Evolutionary conservation across 2,888 invertebrate genomes (phyloP).

Genomic region (Sceliomorpha sp.): DNA sequence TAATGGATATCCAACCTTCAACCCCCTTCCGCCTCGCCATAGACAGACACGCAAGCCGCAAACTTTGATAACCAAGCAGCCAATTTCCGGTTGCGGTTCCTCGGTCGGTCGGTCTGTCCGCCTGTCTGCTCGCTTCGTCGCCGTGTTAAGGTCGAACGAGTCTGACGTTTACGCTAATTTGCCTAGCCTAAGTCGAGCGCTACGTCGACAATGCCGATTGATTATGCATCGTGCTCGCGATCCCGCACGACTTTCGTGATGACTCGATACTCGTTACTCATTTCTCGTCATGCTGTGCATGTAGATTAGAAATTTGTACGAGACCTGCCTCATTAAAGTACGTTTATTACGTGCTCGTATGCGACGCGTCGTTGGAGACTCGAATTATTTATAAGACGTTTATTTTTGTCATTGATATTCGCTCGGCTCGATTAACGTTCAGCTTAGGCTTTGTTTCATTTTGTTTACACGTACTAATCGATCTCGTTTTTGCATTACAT

Average conservation of each 20-base stretch:
- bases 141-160: conserved; percentile 65
- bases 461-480: too few species aligned
- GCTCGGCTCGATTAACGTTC: too few species aligned
- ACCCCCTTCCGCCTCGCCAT: conserved; percentile 49
- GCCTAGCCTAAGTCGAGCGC: conserved; percentile 54
- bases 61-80: conserved; percentile 80
- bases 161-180: conserved; percentile 61
- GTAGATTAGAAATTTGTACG: conserved; percentile 15
- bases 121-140: conserved; percentile 70
- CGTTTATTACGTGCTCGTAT: conserved; percentile 3
- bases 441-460: too few species aligned
- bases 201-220: conserved; percentile 55
- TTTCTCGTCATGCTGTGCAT: conserved; percentile 21
- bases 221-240: conserved; percentile 53
- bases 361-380: too few species aligned
- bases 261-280: conserved; percentile 20
- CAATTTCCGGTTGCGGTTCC: conserved; percentile 80
- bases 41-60: conserved; percentile 79
- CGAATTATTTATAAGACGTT: too few species aligned
- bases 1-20: conserved; percentile 75
- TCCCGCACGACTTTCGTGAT: conserved; percentile 25
- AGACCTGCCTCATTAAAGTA: conserved; percentile 15
- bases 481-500: too few species aligned
- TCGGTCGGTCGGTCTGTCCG: conserved; percentile 61
- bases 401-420: too few species aligned